A percentile compares a stretch with the other conserved stretches of the same genome.
phyloP scores from a whole-genome alignment of 2,113 vertebrate genomes.

The Catagonus wagneri region DNA sequence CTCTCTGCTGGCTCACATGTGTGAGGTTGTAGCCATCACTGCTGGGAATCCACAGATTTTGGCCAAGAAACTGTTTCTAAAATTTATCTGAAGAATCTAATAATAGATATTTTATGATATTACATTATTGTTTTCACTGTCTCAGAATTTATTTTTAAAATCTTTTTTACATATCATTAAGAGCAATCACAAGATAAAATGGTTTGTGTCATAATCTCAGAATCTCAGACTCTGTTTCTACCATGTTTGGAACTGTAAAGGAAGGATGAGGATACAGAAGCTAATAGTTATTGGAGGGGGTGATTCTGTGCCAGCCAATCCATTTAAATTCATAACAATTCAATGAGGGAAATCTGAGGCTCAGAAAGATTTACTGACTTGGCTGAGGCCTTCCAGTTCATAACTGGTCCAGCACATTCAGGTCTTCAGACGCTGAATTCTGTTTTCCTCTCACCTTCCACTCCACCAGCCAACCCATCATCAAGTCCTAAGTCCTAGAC shows the following conservation, averaged over 20 bases:
- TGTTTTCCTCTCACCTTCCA: neutral
- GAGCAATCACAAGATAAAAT: neutral
- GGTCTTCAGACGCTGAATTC: neutral
- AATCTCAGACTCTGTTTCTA: neutral
- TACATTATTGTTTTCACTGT: neutral
- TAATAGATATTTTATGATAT: neutral
- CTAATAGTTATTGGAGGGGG: neutral
- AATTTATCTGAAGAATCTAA: neutral
- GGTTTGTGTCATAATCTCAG: neutral
- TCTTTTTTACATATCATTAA: neutral
- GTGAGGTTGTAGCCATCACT: neutral
- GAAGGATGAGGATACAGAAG: neutral
- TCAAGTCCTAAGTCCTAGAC: neutral
- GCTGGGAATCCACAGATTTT: neutral
- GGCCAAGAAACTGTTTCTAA: neutral
- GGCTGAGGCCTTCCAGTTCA: neutral
- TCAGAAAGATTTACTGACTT: neutral
- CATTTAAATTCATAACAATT: conserved; percentile 1
- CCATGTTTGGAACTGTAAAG: neutral
- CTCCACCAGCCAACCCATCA: neutral
- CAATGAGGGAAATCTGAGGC: neutral
- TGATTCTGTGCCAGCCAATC: neutral
- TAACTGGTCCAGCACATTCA: neutral
- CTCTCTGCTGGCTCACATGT: neutral
- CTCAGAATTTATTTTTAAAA: conserved; percentile 26